Percentiles rank a stretch among this genome's conserved stretches.
Evolutionary conservation across 2,113 vertebrate genomes (phyloP).

Genomic region (Prochilodus magdalenae): DNA sequence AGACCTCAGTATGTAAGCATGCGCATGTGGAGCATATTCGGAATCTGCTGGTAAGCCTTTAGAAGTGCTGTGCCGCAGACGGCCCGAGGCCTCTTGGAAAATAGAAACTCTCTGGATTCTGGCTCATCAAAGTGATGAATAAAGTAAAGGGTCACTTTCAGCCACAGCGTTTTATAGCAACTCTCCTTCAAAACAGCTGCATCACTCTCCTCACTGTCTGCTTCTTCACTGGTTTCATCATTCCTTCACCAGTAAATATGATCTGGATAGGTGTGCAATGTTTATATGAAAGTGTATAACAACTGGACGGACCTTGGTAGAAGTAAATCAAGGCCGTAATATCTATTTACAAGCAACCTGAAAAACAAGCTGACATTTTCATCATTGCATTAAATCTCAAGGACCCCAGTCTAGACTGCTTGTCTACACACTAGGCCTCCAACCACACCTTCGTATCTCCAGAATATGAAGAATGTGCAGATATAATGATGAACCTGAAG

Average conservation of each 20-base stretch:
- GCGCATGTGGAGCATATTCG: neutral
- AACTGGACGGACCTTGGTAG: too few species aligned
- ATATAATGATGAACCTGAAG: too few species aligned
- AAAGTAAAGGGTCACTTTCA: conserved; percentile 38
- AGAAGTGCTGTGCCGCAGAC: neutral
- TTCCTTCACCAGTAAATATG: neutral
- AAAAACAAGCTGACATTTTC: too few species aligned
- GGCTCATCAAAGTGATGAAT: conserved; percentile 60
- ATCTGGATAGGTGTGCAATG: neutral
- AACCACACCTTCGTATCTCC: too few species aligned
- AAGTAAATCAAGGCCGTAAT: too few species aligned
- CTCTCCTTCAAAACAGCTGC: neutral
- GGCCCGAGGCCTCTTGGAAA: conserved; percentile 38
- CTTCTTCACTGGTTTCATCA: conserved; percentile 50
- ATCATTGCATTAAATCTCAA: too few species aligned
- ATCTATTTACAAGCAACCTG: too few species aligned
- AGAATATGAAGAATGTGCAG: too few species aligned
- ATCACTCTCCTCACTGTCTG: conserved; percentile 28
- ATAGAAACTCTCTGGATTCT: conserved; percentile 60
- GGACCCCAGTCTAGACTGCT: too few species aligned
- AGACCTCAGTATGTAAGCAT: neutral
- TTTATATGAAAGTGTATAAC: too few species aligned
- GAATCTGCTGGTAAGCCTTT: neutral
- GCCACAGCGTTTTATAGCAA: neutral
- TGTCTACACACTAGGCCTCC: too few species aligned